These are phyloP conservation scores for Mormyrus hasselquistii DNA, from an alignment of 2,797 vertebrate species.

Conservation along the genomic window DNA sequence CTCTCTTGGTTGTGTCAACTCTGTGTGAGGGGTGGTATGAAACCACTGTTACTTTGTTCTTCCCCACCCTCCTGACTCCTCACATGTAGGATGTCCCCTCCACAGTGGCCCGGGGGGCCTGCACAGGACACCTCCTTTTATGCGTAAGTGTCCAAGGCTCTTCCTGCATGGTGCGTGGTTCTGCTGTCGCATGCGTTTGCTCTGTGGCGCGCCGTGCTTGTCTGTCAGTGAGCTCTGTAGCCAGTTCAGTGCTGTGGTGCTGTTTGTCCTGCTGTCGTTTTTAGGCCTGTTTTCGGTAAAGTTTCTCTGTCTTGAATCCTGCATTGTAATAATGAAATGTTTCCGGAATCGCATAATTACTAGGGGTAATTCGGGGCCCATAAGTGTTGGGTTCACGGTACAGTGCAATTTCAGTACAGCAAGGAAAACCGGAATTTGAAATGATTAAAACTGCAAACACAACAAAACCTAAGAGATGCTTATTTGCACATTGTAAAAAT, in stretches of 20 bases:
- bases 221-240: neutral
- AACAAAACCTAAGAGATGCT: neutral
- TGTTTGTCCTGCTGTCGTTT: neutral
- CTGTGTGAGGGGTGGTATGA: neutral
- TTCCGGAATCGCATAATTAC: neutral
- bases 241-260: neutral
- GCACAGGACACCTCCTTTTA: conserved; percentile 63
- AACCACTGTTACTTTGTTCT: conserved; percentile 32
- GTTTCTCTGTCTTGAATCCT: neutral
- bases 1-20: neutral
- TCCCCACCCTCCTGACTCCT: conserved; percentile 38
- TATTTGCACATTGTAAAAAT: neutral
- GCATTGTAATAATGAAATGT: neutral
- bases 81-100: conserved; percentile 62
- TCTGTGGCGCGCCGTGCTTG: neutral
- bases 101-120: conserved; percentile 59
- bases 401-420: neutral
- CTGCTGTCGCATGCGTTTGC: neutral
- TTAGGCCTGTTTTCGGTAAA: neutral
- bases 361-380: neutral
- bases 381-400: neutral
- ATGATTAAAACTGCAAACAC: neutral
- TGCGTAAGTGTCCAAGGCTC: conserved; percentile 60
- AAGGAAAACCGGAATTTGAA: neutral
- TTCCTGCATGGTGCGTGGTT: conserved; percentile 20